phyloP scores from a whole-genome alignment of 2,888 invertebrate species.

The Cistogaster globosa region DNA sequence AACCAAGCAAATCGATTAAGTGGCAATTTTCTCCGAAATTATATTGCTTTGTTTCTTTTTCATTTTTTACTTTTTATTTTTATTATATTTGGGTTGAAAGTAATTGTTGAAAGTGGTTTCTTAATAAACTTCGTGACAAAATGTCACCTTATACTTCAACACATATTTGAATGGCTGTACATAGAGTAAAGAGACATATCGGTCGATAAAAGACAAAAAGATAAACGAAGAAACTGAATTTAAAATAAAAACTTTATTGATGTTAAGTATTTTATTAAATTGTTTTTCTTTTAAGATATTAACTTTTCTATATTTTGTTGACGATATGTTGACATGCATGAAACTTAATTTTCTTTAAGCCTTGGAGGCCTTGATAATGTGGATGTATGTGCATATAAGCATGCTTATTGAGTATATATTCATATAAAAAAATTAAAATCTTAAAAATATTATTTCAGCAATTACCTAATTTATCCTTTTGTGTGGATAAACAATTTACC shows the following conservation, averaged over 20 bases:
- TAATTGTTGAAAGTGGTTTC: conserved; percentile 56
- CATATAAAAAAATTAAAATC: no score
- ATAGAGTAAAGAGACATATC: background rate
- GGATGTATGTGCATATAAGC: no score
- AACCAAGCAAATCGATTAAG: conserved; percentile 56
- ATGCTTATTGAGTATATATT: no score
- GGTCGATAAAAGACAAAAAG: background rate
- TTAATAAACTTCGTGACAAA: conserved; percentile 65
- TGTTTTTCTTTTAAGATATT: background rate
- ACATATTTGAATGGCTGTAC: background rate
- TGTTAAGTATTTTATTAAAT: no score
- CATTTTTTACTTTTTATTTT: conserved; percentile 11
- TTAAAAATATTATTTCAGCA: no score
- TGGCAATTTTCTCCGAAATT: conserved; percentile 60
- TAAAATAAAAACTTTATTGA: no score
- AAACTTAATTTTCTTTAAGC: background rate
- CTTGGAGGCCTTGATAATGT: no score
- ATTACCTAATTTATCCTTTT: no score
- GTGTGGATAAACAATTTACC: no score
- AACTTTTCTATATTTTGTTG: background rate
- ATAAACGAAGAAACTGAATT: background rate
- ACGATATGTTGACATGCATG: background rate
- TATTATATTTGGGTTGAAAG: conserved; percentile 39
- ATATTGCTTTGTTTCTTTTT: conserved; percentile 7
- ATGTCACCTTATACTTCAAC: conserved; percentile 60